Conservation (phyloP, 2,797 vertebrate species). For the Danio jaintianensis region DNA sequence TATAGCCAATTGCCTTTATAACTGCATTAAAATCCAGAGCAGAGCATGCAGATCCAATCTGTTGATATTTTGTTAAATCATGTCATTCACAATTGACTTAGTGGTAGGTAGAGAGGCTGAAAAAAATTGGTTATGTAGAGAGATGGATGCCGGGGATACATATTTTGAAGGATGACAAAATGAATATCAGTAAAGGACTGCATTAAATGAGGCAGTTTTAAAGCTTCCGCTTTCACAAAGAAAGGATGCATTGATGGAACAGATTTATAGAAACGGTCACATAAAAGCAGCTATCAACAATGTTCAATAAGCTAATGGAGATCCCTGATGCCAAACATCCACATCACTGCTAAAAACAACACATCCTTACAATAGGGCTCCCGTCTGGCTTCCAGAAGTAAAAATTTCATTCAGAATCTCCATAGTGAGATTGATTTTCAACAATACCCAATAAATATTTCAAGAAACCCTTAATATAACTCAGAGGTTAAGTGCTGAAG, state of each 20-base stretch:
- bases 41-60: slow-evolving; percentile 37
- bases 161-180: slow-evolving; percentile 1
- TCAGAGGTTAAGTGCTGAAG: neutral
- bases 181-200: slow-evolving; percentile 22
- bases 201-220: neutral
- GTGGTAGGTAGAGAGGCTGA: slow-evolving; percentile 19
- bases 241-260: slow-evolving; percentile 1
- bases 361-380: neutral
- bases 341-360: neutral
- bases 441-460: slow-evolving; percentile 23
- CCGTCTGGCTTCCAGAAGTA: neutral
- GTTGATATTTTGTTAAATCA: slow-evolving; percentile 45
- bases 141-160: slow-evolving; percentile 23
- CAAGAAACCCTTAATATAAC: slow-evolving; percentile 15
- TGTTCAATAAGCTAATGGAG: slow-evolving; percentile 17
- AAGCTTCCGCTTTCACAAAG: slow-evolving; percentile 9
- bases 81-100: slow-evolving; percentile 40
- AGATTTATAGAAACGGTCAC: neutral
- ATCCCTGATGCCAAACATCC: neutral
- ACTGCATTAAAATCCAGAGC: slow-evolving; percentile 49
- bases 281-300: neutral
- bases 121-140: slow-evolving; percentile 26
- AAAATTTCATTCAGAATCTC: slow-evolving; percentile 11
- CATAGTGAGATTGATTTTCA: neutral
- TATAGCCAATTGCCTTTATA: slow-evolving; percentile 47